Evolutionary conservation across 2,113 vertebrate species (phyloP), one percentile per base, ranked within the genome.

Genomic region (Megaptera novaeangliae): DNA sequence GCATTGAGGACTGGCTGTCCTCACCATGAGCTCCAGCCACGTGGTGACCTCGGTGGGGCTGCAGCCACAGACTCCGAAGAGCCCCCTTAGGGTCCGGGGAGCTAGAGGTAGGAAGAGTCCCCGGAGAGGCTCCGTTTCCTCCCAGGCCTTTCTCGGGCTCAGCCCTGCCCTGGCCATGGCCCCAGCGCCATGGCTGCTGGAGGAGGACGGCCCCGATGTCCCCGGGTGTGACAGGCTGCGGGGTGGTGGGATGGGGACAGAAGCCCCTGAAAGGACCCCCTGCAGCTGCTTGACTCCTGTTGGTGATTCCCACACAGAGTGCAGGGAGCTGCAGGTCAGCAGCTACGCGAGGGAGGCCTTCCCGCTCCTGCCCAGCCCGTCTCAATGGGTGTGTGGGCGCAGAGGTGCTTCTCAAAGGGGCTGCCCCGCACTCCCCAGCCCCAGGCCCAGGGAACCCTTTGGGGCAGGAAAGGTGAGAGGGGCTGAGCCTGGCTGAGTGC

Each of bases 361-460:
- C 4, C 34, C 8, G 1, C 7, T 25, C 21, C 68, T 8, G 0
- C 14, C 13, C n/a, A 1, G 18, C 21, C 44, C 15, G 0, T 23
- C 71, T 49, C 4, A 1, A 14, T 5, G 29, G 29, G 49, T 49
- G 9, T 20, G 8, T 29, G 36, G 39, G 14, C 1, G 1, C 8
- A n/a, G 49, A 13, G 10, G 0, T 71, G 17, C 74, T 69, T 81
- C 81, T 77, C 61, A 41, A 44, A 44, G 17, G 4, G 1, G 12
- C 15, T 64, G 41, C 13, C 41, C 66, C 18, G 3, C 0, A 3
- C 46, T 4, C 20, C 23, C 36, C 55, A 64, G 34, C 34, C 4
- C 34, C 6, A 11, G 46, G 36, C 9, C 12, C 57, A n/a, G 77
- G n/a, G 31, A 46, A 9, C 1, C 14, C 31, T 31, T 64, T 0